Base-by-base conservation (phyloP, 2,888 invertebrate species). In the Merodon equestris region DNA sequence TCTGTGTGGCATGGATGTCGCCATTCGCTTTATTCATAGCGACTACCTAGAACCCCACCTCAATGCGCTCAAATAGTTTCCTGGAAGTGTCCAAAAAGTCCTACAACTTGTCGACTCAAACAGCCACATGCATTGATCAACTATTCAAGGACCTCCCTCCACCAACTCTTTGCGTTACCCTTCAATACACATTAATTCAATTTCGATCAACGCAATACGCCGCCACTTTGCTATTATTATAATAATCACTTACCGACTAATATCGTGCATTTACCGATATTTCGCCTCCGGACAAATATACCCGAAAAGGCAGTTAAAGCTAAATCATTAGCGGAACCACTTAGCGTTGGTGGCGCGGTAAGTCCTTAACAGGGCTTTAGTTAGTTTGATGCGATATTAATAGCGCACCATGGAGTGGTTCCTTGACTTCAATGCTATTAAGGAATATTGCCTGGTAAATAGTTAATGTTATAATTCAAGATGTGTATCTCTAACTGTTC, bases 351-450 rank as follows among this genome's bases (percentile, higher is more conserved):
- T n/a, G n/a, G 54, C 60, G 38, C 45, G 73, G 77, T 79, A 64
- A 79, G 54, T 45, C 54, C 53, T 79, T 64, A 79, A 79, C 58
- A 79, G 63, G 68, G 64, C 68, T 74, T 79, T 70, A 60, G 74
- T 79, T 70, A 60, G 45, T 58, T 74, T 79, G 74, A 79, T 79
- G 79, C 50, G 79, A 74, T 79, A 79, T 79, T 79, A 79, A 79
- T 79, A 79, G 60, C 68, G 40, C 14, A 18, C 12, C 44, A 44
- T 9, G n/a, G 17, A 44, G 9, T 12, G 57, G 63, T 19, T 36
- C 51, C 18, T 38, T 36, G 10, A n/a, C 12, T 40, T 58, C 15
- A 38, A 56, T 56, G 44, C 58, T 70, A 67, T 67, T 68, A 74
- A 68, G 27, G 63, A 54, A 60, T 66, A 76, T 76, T 76, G 56